These are phyloP conservation scores for Zelleria hepariella DNA, from an alignment of 2,888 invertebrate species.

Conservation along the genomic window DNA sequence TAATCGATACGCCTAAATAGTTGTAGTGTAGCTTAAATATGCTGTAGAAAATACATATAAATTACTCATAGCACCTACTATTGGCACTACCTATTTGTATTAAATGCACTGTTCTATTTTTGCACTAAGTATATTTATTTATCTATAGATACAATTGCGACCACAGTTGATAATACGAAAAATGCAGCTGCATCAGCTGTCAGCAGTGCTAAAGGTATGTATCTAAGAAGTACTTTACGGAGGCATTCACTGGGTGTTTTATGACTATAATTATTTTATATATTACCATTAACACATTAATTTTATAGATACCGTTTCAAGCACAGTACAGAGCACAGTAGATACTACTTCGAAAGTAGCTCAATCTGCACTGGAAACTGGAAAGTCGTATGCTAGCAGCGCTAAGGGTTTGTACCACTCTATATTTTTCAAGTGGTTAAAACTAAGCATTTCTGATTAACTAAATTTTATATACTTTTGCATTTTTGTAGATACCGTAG, in stretches of 20 bases:
- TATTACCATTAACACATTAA: background rate
- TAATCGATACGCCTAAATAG: background rate
- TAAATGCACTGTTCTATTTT: background rate
- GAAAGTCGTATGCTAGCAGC: constrained; percentile 10
- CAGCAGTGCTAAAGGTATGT: constrained; percentile 46
- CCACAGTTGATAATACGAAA: constrained; percentile 55
- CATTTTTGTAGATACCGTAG: constrained; percentile 10
- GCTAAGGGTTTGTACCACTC: constrained; percentile 11
- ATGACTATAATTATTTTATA: background rate
- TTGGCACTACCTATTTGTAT: background rate
- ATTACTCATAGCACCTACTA: background rate
- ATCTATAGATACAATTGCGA: constrained; percentile 44
- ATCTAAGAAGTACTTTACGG: no score
- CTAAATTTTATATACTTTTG: background rate
- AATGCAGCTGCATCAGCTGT: constrained; percentile 54
- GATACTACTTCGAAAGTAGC: constrained; percentile 11
- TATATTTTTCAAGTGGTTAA: background rate
- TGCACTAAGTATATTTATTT: constrained; percentile 9
- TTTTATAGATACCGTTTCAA: background rate
- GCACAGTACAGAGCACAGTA: constrained; percentile 14
- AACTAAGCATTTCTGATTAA: no score
- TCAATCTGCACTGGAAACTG: constrained; percentile 11
- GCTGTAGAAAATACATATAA: background rate
- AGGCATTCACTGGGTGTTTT: no score
- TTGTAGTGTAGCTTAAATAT: no score